Evolutionary conservation across 2,888 invertebrate genomes (phyloP), one percentile per base, ranked within the genome.

Genomic region (Epinotia brunnichana): DNA sequence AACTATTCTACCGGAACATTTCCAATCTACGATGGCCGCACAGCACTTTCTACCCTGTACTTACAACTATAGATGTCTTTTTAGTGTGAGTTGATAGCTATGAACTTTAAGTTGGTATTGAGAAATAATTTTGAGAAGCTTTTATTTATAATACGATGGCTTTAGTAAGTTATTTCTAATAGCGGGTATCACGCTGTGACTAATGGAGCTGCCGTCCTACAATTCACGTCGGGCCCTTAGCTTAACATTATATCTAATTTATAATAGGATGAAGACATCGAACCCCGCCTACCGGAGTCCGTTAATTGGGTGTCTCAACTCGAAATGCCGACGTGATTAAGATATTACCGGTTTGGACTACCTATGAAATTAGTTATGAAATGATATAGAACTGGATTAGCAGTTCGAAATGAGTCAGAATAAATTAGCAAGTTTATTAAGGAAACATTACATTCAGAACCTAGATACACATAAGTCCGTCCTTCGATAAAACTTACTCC

Each of bases 211-310:
- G 82, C 85, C 85, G 83, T 85, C 82, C 82, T 86, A 84, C 78
- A 82, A 60, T 19, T 71, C 24, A 29, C 41, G 64, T 41, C 67
- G 68, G 83, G 82, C 84, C 83, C 84, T 85, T 88, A 86, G 84
- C 77, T 86, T 85, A 87, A 86, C 85, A 86, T 90, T 90, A 89
- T 78, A 81, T 87, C 82, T 84, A 88, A 91, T 90, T 91, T 91
- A 90, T 88, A 82, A 80, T 79, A 80, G 83, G 85, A 91, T 91
- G 86, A 90, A 91, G 90, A 90, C 88, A 87, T 91, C 85, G 80
- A 83, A 82, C 84, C 78, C 85, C 89, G 82, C 89, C 89, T 83
- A 85, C 87, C 75, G 82, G 80, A 84, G 80, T 78, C 81, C 77
- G 81, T 84, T 86, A 86, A 88, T 88, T 87, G 82, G 81, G 85